Evolutionary conservation across 2,888 invertebrate genomes (phyloP), one percentile per base, ranked within the genome.

Genomic region (Parnassius mnemosyne): DNA sequence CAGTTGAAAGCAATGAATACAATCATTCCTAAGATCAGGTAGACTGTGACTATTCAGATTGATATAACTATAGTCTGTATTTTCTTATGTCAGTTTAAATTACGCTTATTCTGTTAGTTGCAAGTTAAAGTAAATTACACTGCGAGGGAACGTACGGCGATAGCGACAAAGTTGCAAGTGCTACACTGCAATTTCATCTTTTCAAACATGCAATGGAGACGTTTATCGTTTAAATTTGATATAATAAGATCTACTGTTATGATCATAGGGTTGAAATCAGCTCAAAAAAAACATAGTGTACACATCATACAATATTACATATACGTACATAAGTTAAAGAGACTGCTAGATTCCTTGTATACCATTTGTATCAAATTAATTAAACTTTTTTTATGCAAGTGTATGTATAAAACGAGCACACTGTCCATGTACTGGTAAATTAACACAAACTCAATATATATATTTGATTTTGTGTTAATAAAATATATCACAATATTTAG

Each of bases 1-100:
- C 55, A 63, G 55, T 59, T 49, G 58, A 57, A 64, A 60, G 60
- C 57, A 64, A 49, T 55, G 55, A 61, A 52, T 57, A 52, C 61
- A 61, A 64, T 55, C 64, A 57, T 57, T 57, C 42, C 49, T n/a
- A 43, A 57, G 49, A 60, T 64, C 60, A 56, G 44, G 57, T 41
- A 50, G 44, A 42, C 16, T 60, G 59, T 42, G 57, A 53, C 41
- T 60, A 13, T 20, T 49, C 47, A 53, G 57, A 57, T 57, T 60
- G 54, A 55, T 58, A 61, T 64, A 54, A 61, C 55, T 59, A 55
- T 58, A 49, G 43, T 43, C 46, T 44, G 58, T 59, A 63, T 58
- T 63, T 63, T 55, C 55, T 58, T 51, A 51, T 58, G 63, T 55
- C 58, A 58, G 51, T 63, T 63, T 58, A 63, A 58, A 63, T 63